A percentile compares a stretch with the other conserved stretches of the same genome.
Conservation (phyloP, 2,888 invertebrate genomes). For the Caenorhabditis japonica region DNA sequence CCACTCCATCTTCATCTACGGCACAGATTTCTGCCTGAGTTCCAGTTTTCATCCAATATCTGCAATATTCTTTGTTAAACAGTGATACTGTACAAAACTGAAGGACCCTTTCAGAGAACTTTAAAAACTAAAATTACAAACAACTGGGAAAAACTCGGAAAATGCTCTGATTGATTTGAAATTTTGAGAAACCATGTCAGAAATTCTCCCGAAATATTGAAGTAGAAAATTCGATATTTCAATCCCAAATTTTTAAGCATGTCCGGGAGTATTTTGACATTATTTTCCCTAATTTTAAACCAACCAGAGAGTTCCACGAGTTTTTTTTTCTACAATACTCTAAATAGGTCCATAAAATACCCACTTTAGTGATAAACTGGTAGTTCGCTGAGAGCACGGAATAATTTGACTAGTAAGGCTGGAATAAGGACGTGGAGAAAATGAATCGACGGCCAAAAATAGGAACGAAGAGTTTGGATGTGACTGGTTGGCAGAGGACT, state of each 20-base stretch:
- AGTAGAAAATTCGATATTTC: no score
- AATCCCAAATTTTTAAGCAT: no score
- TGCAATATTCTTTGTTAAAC: constrained; percentile 44
- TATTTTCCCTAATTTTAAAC: no score
- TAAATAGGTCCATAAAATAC: neutral
- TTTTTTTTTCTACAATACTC: no score
- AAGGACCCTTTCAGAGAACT: no score
- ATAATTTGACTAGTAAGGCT: constrained; percentile 69
- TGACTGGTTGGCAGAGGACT: constrained; percentile 42
- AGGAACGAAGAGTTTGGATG: constrained; percentile 71
- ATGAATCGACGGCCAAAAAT: constrained; percentile 73
- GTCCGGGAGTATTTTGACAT: no score
- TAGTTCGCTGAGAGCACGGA: constrained; percentile 71
- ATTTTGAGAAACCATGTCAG: no score
- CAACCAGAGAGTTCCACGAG: no score
- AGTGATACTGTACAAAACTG: no score
- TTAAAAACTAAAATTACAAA: neutral
- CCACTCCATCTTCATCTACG: constrained; percentile 70
- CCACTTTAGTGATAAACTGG: constrained; percentile 70
- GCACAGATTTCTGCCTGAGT: constrained; percentile 76
- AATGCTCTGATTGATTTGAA: no score
- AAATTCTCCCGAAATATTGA: no score
- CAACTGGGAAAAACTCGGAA: no score
- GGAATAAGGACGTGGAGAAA: constrained; percentile 70
- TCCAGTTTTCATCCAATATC: constrained; percentile 75